A percentile compares a stretch with the other conserved stretches of the same genome.
Conservation (phyloP, 2,888 invertebrate species). For the Ennomos erosarius region DNA sequence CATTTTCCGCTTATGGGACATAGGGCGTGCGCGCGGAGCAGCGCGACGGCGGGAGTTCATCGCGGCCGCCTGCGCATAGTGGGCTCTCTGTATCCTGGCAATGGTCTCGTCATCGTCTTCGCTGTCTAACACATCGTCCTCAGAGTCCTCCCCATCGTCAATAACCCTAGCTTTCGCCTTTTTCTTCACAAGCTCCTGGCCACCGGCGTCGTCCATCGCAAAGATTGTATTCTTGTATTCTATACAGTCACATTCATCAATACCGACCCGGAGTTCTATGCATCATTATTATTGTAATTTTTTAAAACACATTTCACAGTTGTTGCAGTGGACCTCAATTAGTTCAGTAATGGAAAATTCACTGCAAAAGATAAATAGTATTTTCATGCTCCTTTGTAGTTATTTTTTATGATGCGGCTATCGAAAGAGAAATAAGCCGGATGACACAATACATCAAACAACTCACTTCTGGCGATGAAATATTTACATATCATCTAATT, state of each 20-base stretch:
- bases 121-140: constrained; percentile 72
- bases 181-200: constrained; percentile 60
- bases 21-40: constrained; percentile 67
- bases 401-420: constrained; percentile 69
- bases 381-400: constrained; percentile 72
- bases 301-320: constrained; percentile 29
- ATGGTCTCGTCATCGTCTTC: constrained; percentile 81
- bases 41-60: constrained; percentile 72
- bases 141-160: constrained; percentile 68
- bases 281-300: constrained; percentile 41
- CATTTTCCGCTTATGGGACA: constrained; percentile 81
- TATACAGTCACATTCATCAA: constrained; percentile 36
- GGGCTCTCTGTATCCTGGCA: constrained; percentile 78
- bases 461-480: constrained; percentile 43
- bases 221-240: constrained; percentile 31
- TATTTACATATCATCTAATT: constrained; percentile 28
- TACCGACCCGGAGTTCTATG: constrained; percentile 31
- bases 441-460: constrained; percentile 61
- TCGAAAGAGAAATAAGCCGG: constrained; percentile 64
- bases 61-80: constrained; percentile 77
- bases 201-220: constrained; percentile 71
- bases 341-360: constrained; percentile 28
- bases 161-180: constrained; percentile 64
- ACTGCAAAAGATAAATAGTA: constrained; percentile 45
- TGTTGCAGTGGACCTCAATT: constrained; percentile 15